Conservation (phyloP, 2,888 invertebrate genomes). For the Drosophila acutilabella region DNA sequence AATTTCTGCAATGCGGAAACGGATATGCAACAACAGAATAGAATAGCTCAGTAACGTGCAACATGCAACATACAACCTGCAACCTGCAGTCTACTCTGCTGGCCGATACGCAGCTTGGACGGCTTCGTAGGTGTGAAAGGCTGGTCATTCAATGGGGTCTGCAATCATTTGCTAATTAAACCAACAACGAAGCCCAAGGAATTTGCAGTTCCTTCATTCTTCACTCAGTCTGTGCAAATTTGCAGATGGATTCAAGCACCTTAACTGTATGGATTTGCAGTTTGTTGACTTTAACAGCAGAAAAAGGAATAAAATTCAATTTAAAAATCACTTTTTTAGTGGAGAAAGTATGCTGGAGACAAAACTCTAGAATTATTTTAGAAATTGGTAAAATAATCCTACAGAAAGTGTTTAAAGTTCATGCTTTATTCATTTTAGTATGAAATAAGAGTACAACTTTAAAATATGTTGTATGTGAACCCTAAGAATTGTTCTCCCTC, state of each 20-base stretch:
- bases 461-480: constrained; percentile 16
- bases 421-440: not conserved
- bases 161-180: constrained; percentile 46
- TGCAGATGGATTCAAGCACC: not conserved
- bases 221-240: not conserved
- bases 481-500: constrained; percentile 18
- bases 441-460: not conserved
- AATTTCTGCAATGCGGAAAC: constrained; percentile 54
- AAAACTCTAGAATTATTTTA: not conserved
- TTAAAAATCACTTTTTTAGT: not conserved
- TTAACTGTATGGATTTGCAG: not conserved
- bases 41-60: constrained; percentile 2
- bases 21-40: constrained; percentile 33
- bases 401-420: not conserved
- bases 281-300: not conserved
- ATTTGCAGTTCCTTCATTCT: not conserved
- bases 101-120: constrained; percentile 40
- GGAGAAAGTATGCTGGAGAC: not conserved
- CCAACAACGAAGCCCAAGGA: constrained; percentile 19
- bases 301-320: not conserved
- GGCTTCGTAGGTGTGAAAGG: constrained; percentile 34
- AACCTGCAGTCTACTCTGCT: constrained; percentile 7
- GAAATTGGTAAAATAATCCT: not conserved
- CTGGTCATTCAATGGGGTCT: constrained; percentile 20
- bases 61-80: not conserved